These are phyloP conservation scores for western clawed frog (Xenopus tropicalis) DNA, from an alignment of 2,113 vertebrate genomes.

Conservation along the genomic window DNA sequence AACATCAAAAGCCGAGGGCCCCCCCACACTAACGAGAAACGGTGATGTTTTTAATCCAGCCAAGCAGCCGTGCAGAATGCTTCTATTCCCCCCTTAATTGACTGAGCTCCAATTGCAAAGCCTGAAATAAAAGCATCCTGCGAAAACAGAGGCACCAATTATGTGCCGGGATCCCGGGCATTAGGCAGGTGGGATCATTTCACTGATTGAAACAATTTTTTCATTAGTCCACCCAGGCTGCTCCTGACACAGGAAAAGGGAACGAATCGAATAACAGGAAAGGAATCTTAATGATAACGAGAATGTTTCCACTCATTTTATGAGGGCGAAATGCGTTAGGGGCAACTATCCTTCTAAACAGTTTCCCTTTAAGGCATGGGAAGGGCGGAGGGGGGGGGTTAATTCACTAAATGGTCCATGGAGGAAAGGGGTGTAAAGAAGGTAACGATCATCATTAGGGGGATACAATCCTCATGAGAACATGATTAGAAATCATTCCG, in stretches of 20 bases:
- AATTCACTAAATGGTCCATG: too few relatives aligned
- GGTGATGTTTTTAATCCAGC: neutral
- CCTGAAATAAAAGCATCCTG: constrained; percentile 16
- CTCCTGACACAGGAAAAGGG: constrained; percentile 23
- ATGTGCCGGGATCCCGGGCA: constrained; percentile 4
- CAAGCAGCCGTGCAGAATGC: neutral
- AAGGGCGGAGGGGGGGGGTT: too few relatives aligned
- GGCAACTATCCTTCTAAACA: too few relatives aligned
- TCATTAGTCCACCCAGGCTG: constrained; percentile 18
- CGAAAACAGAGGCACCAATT: constrained; percentile 21
- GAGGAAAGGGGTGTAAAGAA: too few relatives aligned
- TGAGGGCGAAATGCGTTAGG: neutral
- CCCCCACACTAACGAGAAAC: neutral
- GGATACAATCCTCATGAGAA: too few relatives aligned
- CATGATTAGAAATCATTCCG: too few relatives aligned
- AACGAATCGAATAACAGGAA: constrained; percentile 28
- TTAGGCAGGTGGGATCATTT: constrained; percentile 26
- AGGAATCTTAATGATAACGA: constrained; percentile 26
- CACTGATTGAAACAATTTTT: constrained; percentile 32
- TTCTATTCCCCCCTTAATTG: constrained; percentile 15
- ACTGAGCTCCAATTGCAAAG: constrained; percentile 13
- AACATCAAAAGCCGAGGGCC: neutral
- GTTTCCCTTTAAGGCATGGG: too few relatives aligned
- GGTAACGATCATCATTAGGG: too few relatives aligned
- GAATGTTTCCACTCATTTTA: constrained; percentile 24